These are phyloP conservation scores for Nicator chloris DNA, from an alignment of 2,113 vertebrate genomes.

Conservation along the genomic window DNA sequence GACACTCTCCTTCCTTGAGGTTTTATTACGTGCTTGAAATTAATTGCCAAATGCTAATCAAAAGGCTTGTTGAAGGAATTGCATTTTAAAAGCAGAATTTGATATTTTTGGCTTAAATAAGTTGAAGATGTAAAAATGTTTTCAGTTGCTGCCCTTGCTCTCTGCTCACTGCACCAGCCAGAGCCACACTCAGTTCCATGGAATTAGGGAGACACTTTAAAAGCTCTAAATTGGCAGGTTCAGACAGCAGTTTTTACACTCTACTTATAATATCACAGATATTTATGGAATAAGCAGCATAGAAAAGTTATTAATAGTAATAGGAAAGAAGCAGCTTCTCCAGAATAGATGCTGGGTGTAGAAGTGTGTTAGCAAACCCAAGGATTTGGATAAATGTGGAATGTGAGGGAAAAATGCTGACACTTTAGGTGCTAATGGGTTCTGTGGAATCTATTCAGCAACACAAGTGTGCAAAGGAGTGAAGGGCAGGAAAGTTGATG, in stretches of 20 bases:
- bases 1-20: background rate
- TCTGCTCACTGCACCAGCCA: background rate
- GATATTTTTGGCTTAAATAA: background rate
- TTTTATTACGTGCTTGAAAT: background rate
- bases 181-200: background rate
- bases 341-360: background rate
- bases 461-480: background rate
- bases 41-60: background rate
- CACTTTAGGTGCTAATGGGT: background rate
- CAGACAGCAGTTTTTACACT: background rate
- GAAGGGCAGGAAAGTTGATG: background rate
- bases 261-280: background rate
- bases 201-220: background rate
- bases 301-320: conserved; percentile 6
- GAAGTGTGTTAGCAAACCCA: background rate
- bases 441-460: background rate
- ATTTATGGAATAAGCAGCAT: background rate
- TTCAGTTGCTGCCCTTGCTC: background rate
- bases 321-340: background rate
- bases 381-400: background rate
- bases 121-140: background rate
- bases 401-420: background rate
- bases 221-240: background rate
- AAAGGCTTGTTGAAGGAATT: background rate
- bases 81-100: background rate